These are phyloP conservation scores for Girardia tigrina DNA, from an alignment of 2,888 invertebrate genomes.

Conservation along the genomic window DNA sequence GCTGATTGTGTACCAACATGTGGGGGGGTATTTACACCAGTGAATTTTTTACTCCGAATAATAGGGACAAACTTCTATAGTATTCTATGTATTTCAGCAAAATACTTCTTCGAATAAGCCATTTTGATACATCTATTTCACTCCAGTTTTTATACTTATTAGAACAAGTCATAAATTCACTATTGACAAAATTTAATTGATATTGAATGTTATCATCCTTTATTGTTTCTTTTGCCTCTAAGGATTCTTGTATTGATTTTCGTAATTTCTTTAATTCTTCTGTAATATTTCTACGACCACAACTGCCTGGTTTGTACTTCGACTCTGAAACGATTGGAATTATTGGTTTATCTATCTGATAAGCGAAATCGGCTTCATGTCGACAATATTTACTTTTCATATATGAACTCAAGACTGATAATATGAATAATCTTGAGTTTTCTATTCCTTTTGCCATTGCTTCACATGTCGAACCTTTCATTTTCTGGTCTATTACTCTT, in stretches of 20 bases:
- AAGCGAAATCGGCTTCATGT: constrained; percentile 46
- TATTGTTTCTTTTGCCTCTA: not conserved
- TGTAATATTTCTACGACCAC: constrained; percentile 40
- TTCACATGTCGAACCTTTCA: not conserved
- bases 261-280: too few relatives aligned
- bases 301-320: constrained; percentile 46
- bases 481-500: constrained; percentile 31
- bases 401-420: constrained; percentile 35
- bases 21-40: too few relatives aligned
- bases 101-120: not conserved
- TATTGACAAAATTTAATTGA: not conserved
- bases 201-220: not conserved
- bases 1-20: too few relatives aligned
- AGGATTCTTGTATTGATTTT: too few relatives aligned
- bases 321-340: constrained; percentile 46
- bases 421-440: constrained; percentile 21
- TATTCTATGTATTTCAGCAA: not conserved
- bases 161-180: too few relatives aligned
- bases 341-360: constrained; percentile 44
- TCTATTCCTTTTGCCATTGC: constrained; percentile 34
- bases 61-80: too few relatives aligned
- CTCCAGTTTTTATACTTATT: not conserved
- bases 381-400: constrained; percentile 35
- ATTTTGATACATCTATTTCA: not conserved
- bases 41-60: too few relatives aligned